phyloP scores from a whole-genome alignment of 2,888 invertebrate genomes.

The Lasioglossum pauxillum region DNA sequence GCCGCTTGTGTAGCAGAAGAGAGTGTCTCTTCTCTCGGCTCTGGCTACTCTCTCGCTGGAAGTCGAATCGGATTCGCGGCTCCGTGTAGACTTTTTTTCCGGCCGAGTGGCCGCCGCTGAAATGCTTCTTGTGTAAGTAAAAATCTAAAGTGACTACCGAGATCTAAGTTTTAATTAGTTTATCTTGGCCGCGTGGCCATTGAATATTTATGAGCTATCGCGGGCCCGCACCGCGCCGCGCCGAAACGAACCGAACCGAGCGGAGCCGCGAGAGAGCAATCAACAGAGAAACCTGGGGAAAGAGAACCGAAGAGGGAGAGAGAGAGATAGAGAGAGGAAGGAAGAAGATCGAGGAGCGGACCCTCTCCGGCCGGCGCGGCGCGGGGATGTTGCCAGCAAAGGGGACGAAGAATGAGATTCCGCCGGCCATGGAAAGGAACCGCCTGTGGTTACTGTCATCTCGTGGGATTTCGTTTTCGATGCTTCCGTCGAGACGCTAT shows the following conservation, averaged over 20 bases:
- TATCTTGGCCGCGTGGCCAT: conserved; percentile 85
- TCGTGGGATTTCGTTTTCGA: conserved; percentile 67
- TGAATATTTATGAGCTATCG: conserved; percentile 84
- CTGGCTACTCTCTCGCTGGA: conserved; percentile 5
- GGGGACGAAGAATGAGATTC: conserved; percentile 73
- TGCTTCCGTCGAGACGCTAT: conserved; percentile 48
- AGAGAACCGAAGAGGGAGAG: conserved; percentile 13
- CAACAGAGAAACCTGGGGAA: conserved; percentile 40
- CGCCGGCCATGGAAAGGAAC: conserved; percentile 68
- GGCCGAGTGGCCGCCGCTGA: conserved; percentile 79
- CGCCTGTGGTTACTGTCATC: conserved; percentile 69
- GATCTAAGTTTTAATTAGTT: conserved; percentile 85
- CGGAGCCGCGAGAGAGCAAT: conserved; percentile 53
- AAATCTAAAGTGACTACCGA: conserved; percentile 85
- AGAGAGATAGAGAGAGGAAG: conserved; percentile 38
- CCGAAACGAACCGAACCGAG: conserved; percentile 63
- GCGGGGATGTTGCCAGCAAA: conserved; percentile 61
- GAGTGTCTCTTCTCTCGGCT: neutral
- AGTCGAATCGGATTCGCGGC: conserved; percentile 79
- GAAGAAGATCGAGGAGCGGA: conserved; percentile 37
- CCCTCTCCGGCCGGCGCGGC: conserved; percentile 42
- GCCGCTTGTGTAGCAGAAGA: conserved; percentile 9
- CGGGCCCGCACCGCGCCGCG: conserved; percentile 65
- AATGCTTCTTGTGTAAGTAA: conserved; percentile 85
- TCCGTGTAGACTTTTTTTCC: conserved; percentile 83